Conservation (phyloP, 2,113 vertebrate genomes). For the Chloroceryle aenea region DNA sequence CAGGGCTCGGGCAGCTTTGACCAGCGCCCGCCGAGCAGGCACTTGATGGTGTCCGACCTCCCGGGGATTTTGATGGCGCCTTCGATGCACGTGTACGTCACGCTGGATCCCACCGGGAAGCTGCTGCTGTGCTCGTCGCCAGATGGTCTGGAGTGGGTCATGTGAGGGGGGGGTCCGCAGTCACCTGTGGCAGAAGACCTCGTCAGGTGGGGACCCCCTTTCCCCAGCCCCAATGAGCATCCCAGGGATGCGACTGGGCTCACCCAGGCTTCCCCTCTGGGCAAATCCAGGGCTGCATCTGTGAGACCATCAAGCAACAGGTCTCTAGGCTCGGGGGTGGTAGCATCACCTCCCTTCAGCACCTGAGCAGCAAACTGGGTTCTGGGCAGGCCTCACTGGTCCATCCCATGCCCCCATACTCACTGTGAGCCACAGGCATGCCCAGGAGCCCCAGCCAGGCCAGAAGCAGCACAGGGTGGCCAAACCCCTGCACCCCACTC, state of each 20-base stretch:
- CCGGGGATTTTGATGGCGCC: neutral
- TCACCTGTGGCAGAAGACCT: neutral
- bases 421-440: neutral
- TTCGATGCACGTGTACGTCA: neutral
- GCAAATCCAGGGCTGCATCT: neutral
- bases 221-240: neutral
- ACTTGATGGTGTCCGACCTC: neutral
- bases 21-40: conserved; percentile 9
- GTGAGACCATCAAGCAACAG: neutral
- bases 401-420: neutral
- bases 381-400: accelerated
- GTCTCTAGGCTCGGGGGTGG: neutral
- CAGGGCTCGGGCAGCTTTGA: conserved; percentile 30
- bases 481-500: accelerated
- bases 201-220: neutral
- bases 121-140: accelerated
- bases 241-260: neutral
- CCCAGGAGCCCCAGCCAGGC: neutral
- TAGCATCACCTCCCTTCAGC: neutral
- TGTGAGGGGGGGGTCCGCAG: conserved; percentile 53
- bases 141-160: neutral
- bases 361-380: neutral
- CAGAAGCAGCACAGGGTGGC: accelerated
- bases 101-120: neutral
- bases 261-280: neutral